Conservation (phyloP, 2,888 invertebrate genomes). For the Podabrus alpinus region DNA sequence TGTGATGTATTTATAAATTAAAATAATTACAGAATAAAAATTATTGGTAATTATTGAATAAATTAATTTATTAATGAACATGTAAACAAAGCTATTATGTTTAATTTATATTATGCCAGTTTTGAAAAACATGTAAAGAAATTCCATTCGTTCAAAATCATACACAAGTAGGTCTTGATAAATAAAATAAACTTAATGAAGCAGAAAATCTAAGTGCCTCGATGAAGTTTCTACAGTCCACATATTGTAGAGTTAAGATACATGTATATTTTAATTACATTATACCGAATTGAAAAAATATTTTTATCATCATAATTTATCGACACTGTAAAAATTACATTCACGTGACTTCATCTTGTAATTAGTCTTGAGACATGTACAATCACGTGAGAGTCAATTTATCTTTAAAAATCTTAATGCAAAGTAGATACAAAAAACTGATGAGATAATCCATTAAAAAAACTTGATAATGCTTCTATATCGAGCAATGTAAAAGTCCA, state of each 20-base stretch:
- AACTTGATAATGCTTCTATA: slow-evolving; percentile 19
- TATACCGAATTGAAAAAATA: background rate
- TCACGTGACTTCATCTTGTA: slow-evolving; percentile 16
- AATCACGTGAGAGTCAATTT: slow-evolving; percentile 23
- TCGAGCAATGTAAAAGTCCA: slow-evolving; percentile 3
- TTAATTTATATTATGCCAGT: slow-evolving; percentile 31
- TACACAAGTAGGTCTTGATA: background rate
- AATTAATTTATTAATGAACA: slow-evolving; percentile 13
- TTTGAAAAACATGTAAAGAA: slow-evolving; percentile 14
- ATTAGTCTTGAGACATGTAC: slow-evolving; percentile 15
- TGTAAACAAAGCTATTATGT: slow-evolving; percentile 33
- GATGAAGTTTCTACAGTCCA: background rate
- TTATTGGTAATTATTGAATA: slow-evolving; percentile 3
- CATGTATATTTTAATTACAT: background rate
- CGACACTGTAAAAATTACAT: slow-evolving; percentile 3
- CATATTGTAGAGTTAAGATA: background rate
- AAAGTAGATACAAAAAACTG: background rate
- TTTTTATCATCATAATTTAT: slow-evolving; percentile 7
- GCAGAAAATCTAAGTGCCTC: background rate
- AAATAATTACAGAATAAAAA: background rate
- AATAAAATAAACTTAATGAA: slow-evolving; percentile 4
- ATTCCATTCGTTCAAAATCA: background rate
- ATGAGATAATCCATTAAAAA: background rate
- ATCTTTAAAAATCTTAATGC: slow-evolving; percentile 3
- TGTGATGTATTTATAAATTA: background rate